Conservation (phyloP, 1,140 invertebrate species). For the Protaetia brevitarsis region DNA sequence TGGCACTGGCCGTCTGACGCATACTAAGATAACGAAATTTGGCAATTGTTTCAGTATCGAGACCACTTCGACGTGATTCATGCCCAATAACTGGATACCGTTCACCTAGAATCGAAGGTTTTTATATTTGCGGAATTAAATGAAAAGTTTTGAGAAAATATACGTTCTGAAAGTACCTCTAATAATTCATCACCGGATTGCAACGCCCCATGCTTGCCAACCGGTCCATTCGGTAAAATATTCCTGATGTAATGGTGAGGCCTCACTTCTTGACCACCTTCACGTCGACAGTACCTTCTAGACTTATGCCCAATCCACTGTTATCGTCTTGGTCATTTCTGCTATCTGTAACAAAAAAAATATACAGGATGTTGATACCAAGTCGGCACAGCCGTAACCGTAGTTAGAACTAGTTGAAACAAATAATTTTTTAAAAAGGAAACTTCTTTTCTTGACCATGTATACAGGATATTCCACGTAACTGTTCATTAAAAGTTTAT, state of each 20-base stretch:
- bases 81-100: conserved; percentile 78
- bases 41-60: conserved; percentile 85
- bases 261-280: conserved; percentile 70
- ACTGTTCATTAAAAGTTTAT: too few species aligned
- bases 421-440: too few species aligned
- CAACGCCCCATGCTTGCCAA: conserved; percentile 64
- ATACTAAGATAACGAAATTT: conserved; percentile 81
- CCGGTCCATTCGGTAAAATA: conserved; percentile 78
- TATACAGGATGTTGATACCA: too few species aligned
- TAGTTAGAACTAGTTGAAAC: too few species aligned
- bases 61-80: conserved; percentile 89
- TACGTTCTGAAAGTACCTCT: conserved; percentile 51
- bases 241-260: conserved; percentile 80
- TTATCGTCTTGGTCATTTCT: conserved; percentile 66
- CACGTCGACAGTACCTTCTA: conserved; percentile 84
- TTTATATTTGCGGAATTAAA: background rate
- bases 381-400: too few species aligned
- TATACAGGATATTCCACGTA: too few species aligned
- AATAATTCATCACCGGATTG: conserved; percentile 63
- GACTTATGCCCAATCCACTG: conserved; percentile 78
- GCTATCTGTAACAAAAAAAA: conserved; percentile 66
- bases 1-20: conserved; percentile 60
- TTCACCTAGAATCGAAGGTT: conserved; percentile 70
- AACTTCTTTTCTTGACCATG: too few species aligned
- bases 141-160: background rate